Evolutionary conservation across 2,113 vertebrate genomes (phyloP), one percentile per base, ranked within the genome.

Genomic region (Trichechus manatus): DNA sequence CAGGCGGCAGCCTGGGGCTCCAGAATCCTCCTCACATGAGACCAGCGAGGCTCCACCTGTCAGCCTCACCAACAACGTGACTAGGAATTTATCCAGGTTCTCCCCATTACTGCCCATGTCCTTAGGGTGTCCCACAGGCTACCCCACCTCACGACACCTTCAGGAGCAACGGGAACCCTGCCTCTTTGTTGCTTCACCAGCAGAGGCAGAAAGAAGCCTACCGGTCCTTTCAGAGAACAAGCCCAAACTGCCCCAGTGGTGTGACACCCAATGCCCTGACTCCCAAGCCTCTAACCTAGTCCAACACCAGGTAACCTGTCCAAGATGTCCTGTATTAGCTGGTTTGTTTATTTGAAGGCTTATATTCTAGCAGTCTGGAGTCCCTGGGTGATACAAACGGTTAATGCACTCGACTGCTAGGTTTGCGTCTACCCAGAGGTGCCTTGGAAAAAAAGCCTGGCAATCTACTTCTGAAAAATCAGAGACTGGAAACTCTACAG

Each of bases 1-100:
- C 59, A 42, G 93, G 64, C n/a, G 3, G 84, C 80, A 44, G 87
- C 80, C 61, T 85, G 63, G 47, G n/a, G 83, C 77, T 92, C 87
- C 36, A 20, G 85, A 68, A 93, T 77, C 81, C 87, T 39, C 15
- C 11, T 82, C 90, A 86, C 56, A 19, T 44, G 90, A 94, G 42
- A n/a, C 29, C 64, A 77, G 36, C 23, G 56, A 95, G 87, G 74
- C 44, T 78, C 64, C 77, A 89, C 72, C 89, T 79, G 44, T 29
- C 56, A 74, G 80, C 39, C 44, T 72, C 33, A 47, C 59, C 1
- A 0, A 68, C 42, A 53, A 3, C 61, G 70, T 85, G 85, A 90
- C n/a, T 61, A 15, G 79, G 42, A 66, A 66, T 56, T 39, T 66
- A n/a, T 72, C 44, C 14, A 5, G 10, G 14, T 22, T 70, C 77